Percentiles rank a stretch among this genome's conserved stretches.
These are phyloP conservation scores for Turritopsis rubra DNA, from an alignment of 30 jellyfish, hydroid and myxozoan species.

Conservation along the genomic window DNA sequence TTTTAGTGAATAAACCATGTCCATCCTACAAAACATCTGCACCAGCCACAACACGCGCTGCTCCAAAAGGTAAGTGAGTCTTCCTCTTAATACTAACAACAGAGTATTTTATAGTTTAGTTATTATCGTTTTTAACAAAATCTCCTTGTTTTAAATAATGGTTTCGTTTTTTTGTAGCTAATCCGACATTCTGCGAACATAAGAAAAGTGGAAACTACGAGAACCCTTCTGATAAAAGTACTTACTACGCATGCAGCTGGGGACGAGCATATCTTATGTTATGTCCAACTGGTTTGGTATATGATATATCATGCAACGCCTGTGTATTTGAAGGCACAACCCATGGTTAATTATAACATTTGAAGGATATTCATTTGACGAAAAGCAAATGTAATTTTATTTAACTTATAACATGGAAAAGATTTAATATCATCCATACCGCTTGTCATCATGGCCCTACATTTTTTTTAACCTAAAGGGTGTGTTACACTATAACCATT, in stretches of 20 bases:
- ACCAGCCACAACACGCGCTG: background rate
- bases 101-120: too few relatives aligned
- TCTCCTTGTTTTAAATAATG: too few relatives aligned
- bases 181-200: background rate
- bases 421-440: too few relatives aligned
- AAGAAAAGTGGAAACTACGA: background rate
- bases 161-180: background rate
- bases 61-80: background rate
- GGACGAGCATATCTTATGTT: background rate
- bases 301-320: conserved; percentile 1
- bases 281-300: conserved; percentile 2
- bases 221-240: conserved; percentile 11
- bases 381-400: background rate
- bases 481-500: too few relatives aligned
- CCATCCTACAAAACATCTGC: background rate
- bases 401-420: background rate
- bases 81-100: too few relatives aligned
- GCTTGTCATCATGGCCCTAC: too few relatives aligned
- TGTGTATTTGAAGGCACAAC: background rate
- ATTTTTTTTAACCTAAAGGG: too few relatives aligned
- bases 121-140: background rate
- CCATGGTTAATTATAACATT: background rate
- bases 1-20: background rate
- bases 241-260: conserved; percentile 18
- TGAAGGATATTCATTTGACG: background rate